A percentile compares a stretch with the other conserved stretches of the same genome.
These are phyloP conservation scores for Yponomeuta plumbellus DNA, from an alignment of 2,888 invertebrate species.

Conservation along the genomic window DNA sequence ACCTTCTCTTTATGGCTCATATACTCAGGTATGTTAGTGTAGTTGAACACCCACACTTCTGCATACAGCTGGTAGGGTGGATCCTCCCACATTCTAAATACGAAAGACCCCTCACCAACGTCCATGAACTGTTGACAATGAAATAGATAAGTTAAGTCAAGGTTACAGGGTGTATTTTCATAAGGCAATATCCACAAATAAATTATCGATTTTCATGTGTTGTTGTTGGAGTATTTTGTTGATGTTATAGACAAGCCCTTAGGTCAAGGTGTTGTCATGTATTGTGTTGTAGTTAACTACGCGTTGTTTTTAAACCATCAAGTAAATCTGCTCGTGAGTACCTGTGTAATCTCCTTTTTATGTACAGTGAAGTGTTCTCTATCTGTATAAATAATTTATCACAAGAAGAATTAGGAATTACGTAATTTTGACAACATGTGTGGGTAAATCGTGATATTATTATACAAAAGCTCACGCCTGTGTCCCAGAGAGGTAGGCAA, in stretches of 20 bases:
- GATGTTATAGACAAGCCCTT: neutral
- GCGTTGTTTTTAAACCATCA: too few species aligned
- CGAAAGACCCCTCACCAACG: conserved; percentile 77
- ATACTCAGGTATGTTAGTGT: conserved; percentile 85
- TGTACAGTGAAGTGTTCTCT: too few species aligned
- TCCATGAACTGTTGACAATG: conserved; percentile 61
- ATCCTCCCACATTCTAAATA: conserved; percentile 80
- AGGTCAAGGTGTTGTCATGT: neutral
- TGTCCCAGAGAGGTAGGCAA: too few species aligned
- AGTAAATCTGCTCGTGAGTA: too few species aligned
- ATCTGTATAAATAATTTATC: too few species aligned
- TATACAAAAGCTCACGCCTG: too few species aligned
- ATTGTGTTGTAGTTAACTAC: neutral
- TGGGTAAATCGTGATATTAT: too few species aligned
- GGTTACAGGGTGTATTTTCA: neutral
- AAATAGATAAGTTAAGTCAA: neutral
- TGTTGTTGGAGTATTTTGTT: neutral
- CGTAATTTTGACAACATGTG: too few species aligned
- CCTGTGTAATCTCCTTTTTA: too few species aligned
- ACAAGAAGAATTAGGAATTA: too few species aligned
- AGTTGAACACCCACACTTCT: conserved; percentile 85
- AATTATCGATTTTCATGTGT: neutral
- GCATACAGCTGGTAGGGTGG: conserved; percentile 83
- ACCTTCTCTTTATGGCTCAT: conserved; percentile 78
- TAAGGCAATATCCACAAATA: neutral